Evolutionary conservation across 2,888 invertebrate genomes (phyloP), one percentile per base, ranked within the genome.

Genomic region (Limnephilus auricula): DNA sequence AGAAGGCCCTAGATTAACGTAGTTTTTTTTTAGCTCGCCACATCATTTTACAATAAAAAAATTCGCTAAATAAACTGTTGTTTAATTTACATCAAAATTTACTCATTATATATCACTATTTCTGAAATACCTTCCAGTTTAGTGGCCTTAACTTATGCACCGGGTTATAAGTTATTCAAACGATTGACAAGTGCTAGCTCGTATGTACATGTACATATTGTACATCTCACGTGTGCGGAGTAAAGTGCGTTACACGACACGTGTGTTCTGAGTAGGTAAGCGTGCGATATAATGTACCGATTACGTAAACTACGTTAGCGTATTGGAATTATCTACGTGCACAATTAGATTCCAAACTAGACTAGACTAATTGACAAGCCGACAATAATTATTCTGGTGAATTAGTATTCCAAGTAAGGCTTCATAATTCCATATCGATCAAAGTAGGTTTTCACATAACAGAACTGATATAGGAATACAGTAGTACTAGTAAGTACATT

Each of bases 351-450:
- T 32, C 87, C 87, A 32, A 87, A 78, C 87, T 87, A 87, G 87
- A 87, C 87, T 32, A 65, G 37, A 90, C 92, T 91, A 92, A 92
- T 92, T 92, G 92, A 92, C 92, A 92, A 83, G 45, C 31, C n/a
- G 85, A 91, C 91, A 85, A 89, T 90, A 83, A 88, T 90, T 79
- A 90, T 40, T 34, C 85, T 31, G 79, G 79, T 79, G 12, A 86
- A 40, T 90, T 79, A 40, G 50, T 86, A 86, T 86, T 50, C 50
- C 50, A 13, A 13, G 3, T 10, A 45, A 50, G 50, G 86, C 32
- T 32, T 31, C 50, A 65, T 25, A 65, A n/a, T 65, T 65, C 65
- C 65, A n/a, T 65, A 65, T 25, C 18, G 65, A 65, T 65, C 6
- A 65, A n/a, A 65, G 6, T 65, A 6, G 65, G 25, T 65, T 18